Evolutionary conservation across 2,113 vertebrate species (phyloP), one percentile per base, ranked within the genome.

Genomic region (Zapornia atra): DNA sequence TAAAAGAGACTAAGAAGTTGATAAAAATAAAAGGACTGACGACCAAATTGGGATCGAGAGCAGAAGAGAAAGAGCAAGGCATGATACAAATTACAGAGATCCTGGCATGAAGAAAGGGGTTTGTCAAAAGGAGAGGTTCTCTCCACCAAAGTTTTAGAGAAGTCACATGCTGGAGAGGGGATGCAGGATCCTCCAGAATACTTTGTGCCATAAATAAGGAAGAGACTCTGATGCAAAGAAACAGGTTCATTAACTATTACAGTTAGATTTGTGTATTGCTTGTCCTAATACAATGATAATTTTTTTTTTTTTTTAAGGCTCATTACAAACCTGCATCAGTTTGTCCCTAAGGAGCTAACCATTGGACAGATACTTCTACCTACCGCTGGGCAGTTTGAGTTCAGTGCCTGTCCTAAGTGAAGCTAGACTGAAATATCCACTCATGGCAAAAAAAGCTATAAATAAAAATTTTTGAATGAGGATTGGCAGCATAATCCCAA

Each of bases 1-100:
- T 86, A 56, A 75, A 73, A 92, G 19, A 64, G 20, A 86, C 82
- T 89, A 84, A 40, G 57, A 86, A 81, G 46, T 16, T 89, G 79
- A 92, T 72, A 68, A 64, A 91, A 95, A 92, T 64, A 48, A 94
- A 78, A 89, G 51, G 33, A 15, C 40, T 81, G 24, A 89, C 60
- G 84, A 81, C 25, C 73, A 46, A 88, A 87, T 2, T 26, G n/a
- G 42, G 56, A 75, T 12, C 0, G 2, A 92, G 51, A 94, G 9
- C 34, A 89, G 69, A 84, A 84, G 36, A 86, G 9, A 40, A 53
- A 78, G 57, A 89, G 51, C 26, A 88, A 78, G 38, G 40, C 38
- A 34, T 15, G 25, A 78, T 40, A 48, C 34, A 82, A 95, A 69
- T 48, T 38, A 61, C 34, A 92, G 72, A 91, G 95, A 87, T 42